phyloP scores from a whole-genome alignment of 2,888 invertebrate genomes.

The Bombyx huttoni region DNA sequence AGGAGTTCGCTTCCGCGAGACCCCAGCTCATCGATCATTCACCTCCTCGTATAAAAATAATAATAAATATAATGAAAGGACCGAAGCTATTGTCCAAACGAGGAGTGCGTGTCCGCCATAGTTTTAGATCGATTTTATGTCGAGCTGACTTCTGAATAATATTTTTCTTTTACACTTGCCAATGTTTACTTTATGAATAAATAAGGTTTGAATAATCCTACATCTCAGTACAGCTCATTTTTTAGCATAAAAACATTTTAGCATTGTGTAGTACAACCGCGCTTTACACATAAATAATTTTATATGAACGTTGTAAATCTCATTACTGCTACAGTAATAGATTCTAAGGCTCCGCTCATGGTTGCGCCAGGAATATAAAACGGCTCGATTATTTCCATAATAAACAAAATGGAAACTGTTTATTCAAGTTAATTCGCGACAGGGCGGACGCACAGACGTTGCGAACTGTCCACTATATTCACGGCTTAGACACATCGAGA shows the following conservation, averaged over 20 bases:
- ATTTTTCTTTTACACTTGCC: not conserved
- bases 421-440: not conserved
- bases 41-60: slow-evolving; percentile 65
- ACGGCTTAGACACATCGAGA: slow-evolving; percentile 1
- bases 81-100: slow-evolving; percentile 54
- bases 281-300: slow-evolving; percentile 61
- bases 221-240: too few species aligned
- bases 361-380: slow-evolving; percentile 64
- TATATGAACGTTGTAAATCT: slow-evolving; percentile 67
- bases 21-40: slow-evolving; percentile 60
- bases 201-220: too few species aligned
- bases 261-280: slow-evolving; percentile 27
- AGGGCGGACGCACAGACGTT: not conserved
- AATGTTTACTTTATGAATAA: too few species aligned
- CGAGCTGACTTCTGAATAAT: not conserved
- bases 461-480: not conserved
- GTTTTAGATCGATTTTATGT: slow-evolving; percentile 21
- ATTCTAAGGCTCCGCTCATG: slow-evolving; percentile 56
- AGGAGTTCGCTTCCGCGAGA: slow-evolving; percentile 54
- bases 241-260: not conserved
- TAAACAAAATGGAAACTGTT: slow-evolving; percentile 23
- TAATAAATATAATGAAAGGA: slow-evolving; percentile 51
- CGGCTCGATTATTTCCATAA: slow-evolving; percentile 54
- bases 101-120: slow-evolving; percentile 54
- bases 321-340: slow-evolving; percentile 63